Conservation (phyloP, 2,888 invertebrate species). For the Timandra comae region DNA sequence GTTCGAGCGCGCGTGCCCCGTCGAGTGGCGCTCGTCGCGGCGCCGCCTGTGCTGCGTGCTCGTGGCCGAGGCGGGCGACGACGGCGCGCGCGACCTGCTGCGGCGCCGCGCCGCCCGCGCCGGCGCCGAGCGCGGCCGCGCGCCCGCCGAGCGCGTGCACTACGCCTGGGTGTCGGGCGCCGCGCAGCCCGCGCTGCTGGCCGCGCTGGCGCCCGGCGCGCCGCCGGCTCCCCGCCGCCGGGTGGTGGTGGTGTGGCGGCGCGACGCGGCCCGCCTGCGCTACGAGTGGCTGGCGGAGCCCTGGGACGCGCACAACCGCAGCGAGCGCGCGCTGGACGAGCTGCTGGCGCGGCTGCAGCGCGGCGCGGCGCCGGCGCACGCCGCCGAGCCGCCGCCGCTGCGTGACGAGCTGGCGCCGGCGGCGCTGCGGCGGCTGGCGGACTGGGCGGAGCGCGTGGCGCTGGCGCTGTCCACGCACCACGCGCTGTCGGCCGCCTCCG, state of each 20-base stretch:
- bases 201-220: conserved; percentile 68
- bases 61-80: conserved; percentile 71
- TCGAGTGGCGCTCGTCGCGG: conserved; percentile 85
- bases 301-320: conserved; percentile 74
- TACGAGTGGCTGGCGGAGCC: conserved; percentile 92
- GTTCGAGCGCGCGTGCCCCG: conserved; percentile 91
- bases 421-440: conserved; percentile 48
- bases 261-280: conserved; percentile 89
- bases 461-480: conserved; percentile 86
- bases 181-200: conserved; percentile 82
- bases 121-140: conserved; percentile 83
- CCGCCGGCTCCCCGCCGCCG: conserved; percentile 76
- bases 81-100: conserved; percentile 77
- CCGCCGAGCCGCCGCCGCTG: background rate
- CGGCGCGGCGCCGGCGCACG: conserved; percentile 69
- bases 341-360: conserved; percentile 83
- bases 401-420: background rate
- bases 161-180: conserved; percentile 94
- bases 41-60: conserved; percentile 88
- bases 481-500: conserved; percentile 85
- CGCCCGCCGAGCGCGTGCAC: conserved; percentile 82
- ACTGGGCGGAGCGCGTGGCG: conserved; percentile 82
- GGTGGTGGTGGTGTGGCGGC: conserved; percentile 94
- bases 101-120: conserved; percentile 82
- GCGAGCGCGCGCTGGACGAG: conserved; percentile 80